Evolutionary conservation across 1,140 invertebrate genomes (phyloP), one percentile per base, ranked within the genome.

Genomic region (Drosophila rhopaloa): DNA sequence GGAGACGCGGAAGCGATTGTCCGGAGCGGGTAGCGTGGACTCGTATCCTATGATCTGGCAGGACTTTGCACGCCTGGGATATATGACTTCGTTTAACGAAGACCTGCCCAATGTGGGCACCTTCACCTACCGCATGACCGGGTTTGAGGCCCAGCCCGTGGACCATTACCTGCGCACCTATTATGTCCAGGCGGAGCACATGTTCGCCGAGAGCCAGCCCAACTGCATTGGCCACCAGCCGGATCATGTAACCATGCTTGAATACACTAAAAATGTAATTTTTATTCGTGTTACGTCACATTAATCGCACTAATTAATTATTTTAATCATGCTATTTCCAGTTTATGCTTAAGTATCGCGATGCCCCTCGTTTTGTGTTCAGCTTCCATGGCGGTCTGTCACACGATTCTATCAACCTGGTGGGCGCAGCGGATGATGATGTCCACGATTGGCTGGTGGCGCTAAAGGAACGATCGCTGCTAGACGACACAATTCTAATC

Each of bases 121-220:
- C 0, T 99, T 98, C 85, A 98, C 97, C 27, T 98, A 98, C 92
- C 94, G 98, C 10, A 94, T 99, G 85, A 96, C 97, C 67, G 98
- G 98, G 1, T 99, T 99, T 92, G 93, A 95, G 13, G 80, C 93
- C 1, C 95, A 96, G 74, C 98, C 98, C 0, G 97, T 97, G 0
- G 96, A 98, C 93, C 98, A 99, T 93, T 99, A 98, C 86, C 95
- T 98, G 93, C 93, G 97, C 35, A 95, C 96, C 0, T 98, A 95
- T 91, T 97, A 96, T 80, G 92, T 95, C 51, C 93, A 94, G 70
- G 93, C 94, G 0, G 82, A 93, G 0, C 84, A 84, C 8, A 82
- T 91, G 5, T 93, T 93, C 14, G 93, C 91, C 35, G 93, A 93
- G 27, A 95, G 94, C 68, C 93, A 94, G 14, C 93, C 94, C 62